Evolutionary conservation across 2,888 invertebrate genomes (phyloP).

Genomic region (Epinotia brunnichana): DNA sequence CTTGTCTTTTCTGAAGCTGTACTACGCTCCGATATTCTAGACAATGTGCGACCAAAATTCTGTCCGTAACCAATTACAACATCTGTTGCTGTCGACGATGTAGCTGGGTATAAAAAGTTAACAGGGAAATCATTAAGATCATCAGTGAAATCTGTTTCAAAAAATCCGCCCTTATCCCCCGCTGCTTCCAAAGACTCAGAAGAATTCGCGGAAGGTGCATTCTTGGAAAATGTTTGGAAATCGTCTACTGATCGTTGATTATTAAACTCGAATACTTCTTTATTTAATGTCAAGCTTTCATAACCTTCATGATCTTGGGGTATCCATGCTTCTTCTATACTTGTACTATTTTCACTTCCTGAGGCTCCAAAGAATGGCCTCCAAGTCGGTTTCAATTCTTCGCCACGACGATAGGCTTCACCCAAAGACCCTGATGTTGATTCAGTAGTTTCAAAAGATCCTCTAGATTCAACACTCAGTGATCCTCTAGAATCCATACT

Average conservation of each 20-base stretch:
- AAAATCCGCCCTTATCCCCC: slow-evolving; percentile 63
- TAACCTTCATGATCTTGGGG: slow-evolving; percentile 89
- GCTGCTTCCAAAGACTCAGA: slow-evolving; percentile 60
- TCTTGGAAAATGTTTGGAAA: slow-evolving; percentile 79
- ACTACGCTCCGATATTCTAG: slow-evolving; percentile 93
- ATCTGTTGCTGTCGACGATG: slow-evolving; percentile 85
- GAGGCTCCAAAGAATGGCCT: slow-evolving; percentile 91
- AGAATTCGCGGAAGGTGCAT: slow-evolving; percentile 78
- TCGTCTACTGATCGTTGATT: slow-evolving; percentile 78
- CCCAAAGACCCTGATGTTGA: slow-evolving; percentile 90
- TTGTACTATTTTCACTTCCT: slow-evolving; percentile 91
- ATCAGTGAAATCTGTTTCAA: slow-evolving; percentile 88
- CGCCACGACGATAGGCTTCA: slow-evolving; percentile 87
- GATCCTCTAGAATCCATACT: slow-evolving; percentile 86
- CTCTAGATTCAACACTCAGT: slow-evolving; percentile 87
- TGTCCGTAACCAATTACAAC: slow-evolving; percentile 88
- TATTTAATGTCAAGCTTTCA: slow-evolving; percentile 80
- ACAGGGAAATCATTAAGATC: slow-evolving; percentile 90
- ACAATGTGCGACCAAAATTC: slow-evolving; percentile 91
- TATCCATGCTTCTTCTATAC: slow-evolving; percentile 92
- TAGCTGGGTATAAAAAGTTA: slow-evolving; percentile 89
- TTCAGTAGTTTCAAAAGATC: slow-evolving; percentile 88
- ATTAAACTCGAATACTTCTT: slow-evolving; percentile 76
- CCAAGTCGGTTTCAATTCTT: slow-evolving; percentile 91
- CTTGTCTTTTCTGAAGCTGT: slow-evolving; percentile 95